phyloP scores from a whole-genome alignment of 2,113 vertebrate species.

The Xenus cinereus region DNA sequence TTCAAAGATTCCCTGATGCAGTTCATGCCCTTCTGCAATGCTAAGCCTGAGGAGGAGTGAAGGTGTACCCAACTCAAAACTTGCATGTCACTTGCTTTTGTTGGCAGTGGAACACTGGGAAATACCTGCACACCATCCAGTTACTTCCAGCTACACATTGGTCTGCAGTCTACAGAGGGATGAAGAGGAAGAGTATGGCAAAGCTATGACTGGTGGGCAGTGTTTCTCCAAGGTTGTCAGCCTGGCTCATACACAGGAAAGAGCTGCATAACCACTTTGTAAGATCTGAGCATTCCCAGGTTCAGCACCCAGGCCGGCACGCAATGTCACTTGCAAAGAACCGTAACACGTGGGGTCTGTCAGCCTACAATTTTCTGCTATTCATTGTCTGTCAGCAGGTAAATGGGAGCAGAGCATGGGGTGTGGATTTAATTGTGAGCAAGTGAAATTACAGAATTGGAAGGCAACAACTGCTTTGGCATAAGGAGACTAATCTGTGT shows the following conservation, averaged over 20 bases:
- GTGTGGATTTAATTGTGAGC: background rate
- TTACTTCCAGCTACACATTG: background rate
- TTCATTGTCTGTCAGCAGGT: background rate
- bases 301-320: background rate
- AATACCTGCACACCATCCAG: background rate
- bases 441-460: background rate
- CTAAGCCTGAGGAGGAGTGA: background rate
- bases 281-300: background rate
- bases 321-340: rapidly evolving
- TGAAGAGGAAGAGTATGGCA: background rate
- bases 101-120: background rate
- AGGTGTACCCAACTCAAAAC: background rate
- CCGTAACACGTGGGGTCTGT: rapidly evolving
- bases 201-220: background rate
- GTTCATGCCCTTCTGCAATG: background rate
- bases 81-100: rapidly evolving
- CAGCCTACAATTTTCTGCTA: background rate
- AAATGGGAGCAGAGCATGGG: background rate
- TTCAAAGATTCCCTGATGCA: background rate
- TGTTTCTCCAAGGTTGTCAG: background rate
- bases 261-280: background rate
- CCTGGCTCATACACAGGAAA: background rate
- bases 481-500: background rate
- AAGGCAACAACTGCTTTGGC: background rate
- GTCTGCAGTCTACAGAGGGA: background rate